Evolutionary conservation across 2,797 vertebrate species (phyloP).

Genomic region (Gila robusta): DNA sequence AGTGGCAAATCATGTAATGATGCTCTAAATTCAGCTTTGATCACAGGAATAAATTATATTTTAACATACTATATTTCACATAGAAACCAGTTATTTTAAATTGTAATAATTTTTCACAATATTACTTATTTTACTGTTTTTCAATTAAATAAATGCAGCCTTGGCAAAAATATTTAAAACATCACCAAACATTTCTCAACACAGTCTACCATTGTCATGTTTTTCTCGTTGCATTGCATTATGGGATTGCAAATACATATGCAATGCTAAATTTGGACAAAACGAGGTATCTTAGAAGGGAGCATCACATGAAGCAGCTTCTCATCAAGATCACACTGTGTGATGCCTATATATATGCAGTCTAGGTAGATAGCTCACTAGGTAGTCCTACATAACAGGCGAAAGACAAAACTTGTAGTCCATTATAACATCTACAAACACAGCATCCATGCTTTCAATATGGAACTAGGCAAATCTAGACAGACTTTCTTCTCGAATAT

Average conservation of each 20-base stretch:
- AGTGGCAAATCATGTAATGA: no score
- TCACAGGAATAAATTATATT: not conserved
- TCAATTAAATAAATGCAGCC: not conserved
- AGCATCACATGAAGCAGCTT: not conserved
- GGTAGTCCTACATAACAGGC: not conserved
- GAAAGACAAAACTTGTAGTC: no score
- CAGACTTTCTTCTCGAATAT: no score
- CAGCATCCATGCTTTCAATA: no score
- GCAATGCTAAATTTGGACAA: not conserved
- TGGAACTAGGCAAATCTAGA: no score
- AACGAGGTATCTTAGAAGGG: not conserved
- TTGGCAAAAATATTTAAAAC: not conserved
- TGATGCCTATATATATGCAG: not conserved
- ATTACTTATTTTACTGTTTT: not conserved
- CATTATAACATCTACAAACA: no score
- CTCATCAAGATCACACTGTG: not conserved
- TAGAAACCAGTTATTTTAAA: not conserved
- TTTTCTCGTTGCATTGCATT: not conserved
- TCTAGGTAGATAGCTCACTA: not conserved
- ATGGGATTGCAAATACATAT: not conserved
- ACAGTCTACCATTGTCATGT: not conserved
- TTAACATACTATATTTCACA: not conserved
- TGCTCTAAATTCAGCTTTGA: no score
- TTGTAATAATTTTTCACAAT: not conserved
- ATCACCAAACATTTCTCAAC: not conserved